Evolutionary conservation across 2,113 vertebrate genomes (phyloP).

Genomic region (Phocoena phocoena): DNA sequence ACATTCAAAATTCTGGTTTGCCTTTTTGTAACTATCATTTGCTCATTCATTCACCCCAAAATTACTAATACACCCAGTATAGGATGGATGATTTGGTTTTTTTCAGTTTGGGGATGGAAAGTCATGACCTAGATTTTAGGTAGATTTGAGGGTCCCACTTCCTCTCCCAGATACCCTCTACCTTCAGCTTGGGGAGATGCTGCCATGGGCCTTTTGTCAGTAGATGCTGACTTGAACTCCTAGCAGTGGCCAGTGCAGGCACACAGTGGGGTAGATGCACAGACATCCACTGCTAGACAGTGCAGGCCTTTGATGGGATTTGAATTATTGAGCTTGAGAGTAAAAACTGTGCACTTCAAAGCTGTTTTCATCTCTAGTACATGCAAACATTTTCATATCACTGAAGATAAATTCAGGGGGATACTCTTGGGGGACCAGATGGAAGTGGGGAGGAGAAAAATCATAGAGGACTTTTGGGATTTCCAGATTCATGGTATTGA

Average conservation of each 20-base stretch:
- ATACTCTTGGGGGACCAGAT: not conserved
- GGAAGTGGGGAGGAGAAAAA: not conserved
- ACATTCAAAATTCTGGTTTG: slow-evolving; percentile 32
- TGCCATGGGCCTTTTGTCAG: not conserved
- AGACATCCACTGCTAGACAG: not conserved
- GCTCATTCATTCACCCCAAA: not conserved
- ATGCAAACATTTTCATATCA: not conserved
- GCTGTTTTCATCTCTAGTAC: not conserved
- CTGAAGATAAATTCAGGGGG: not conserved
- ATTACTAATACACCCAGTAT: not conserved
- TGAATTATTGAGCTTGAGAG: not conserved
- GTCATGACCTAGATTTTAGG: not conserved
- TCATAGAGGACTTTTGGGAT: not conserved
- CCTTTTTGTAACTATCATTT: not conserved
- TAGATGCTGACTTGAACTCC: not conserved
- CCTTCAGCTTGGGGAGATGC: not conserved
- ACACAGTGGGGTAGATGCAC: not conserved
- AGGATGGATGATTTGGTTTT: not conserved
- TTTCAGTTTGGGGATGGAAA: not conserved
- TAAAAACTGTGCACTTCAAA: not conserved
- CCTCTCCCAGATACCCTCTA: not conserved
- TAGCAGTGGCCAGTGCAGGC: not conserved
- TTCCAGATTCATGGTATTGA: not conserved
- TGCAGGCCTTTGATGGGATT: not conserved
- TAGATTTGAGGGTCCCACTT: not conserved